Evolutionary conservation across 2,888 invertebrate genomes (phyloP).

Genomic region (Coelopa pilipes): DNA sequence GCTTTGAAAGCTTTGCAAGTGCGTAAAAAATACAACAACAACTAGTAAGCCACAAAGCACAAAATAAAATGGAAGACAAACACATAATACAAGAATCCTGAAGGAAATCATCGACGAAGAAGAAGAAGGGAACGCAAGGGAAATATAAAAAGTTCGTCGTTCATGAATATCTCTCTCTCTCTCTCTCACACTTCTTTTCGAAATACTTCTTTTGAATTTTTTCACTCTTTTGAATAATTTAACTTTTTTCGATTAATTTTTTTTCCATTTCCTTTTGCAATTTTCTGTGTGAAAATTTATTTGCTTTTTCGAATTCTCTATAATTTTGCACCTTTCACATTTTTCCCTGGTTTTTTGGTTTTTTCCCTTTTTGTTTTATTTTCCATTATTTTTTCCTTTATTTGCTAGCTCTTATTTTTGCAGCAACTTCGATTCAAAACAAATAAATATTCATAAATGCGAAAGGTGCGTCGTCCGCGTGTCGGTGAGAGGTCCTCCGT

Average conservation of each 20-base stretch:
- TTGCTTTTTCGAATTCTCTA: too few relatives aligned
- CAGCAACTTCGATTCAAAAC: slow-evolving; percentile 24
- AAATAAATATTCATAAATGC: slow-evolving; percentile 33
- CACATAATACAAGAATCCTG: too few relatives aligned
- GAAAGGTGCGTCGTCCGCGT: not conserved
- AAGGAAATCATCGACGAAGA: not conserved
- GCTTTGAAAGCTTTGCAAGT: slow-evolving; percentile 1
- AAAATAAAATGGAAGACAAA: not conserved
- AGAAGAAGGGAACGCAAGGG: too few relatives aligned
- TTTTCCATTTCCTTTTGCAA: not conserved
- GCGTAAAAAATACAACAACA: not conserved
- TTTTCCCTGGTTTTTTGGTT: not conserved
- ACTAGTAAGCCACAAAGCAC: not conserved
- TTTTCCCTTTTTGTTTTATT: not conserved
- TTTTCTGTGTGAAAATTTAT: too few relatives aligned
- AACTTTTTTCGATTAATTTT: not conserved
- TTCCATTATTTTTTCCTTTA: not conserved
- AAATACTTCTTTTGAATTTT: too few relatives aligned
- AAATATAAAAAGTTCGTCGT: not conserved
- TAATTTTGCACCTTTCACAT: too few relatives aligned
- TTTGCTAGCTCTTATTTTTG: not conserved
- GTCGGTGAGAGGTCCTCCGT: too few relatives aligned
- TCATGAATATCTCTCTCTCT: slow-evolving; percentile 2
- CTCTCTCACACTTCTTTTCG: too few relatives aligned
- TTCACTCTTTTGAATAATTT: not conserved